Evolutionary conservation across 2,888 invertebrate species (phyloP), one percentile per base, ranked within the genome.

Genomic region (Pyrrhosoma nymphula): DNA sequence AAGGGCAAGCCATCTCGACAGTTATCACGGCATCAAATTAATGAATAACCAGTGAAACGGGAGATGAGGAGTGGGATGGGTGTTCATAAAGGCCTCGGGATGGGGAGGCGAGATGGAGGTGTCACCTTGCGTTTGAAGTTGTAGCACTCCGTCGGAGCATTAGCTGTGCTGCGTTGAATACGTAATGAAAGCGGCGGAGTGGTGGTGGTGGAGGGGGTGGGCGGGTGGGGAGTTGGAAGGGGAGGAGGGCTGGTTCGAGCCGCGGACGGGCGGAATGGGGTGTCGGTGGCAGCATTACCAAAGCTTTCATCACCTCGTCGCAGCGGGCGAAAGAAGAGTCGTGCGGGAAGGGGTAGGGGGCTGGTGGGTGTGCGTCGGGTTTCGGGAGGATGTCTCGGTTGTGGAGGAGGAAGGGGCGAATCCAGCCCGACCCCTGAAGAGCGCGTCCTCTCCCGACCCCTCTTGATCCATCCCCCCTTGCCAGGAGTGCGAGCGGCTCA

Each of bases 121-220:
- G 93, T 93, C 93, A 75, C 93, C 93, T 93, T 93, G 93, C 93
- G 93, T 93, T 93, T 93, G 93, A 93, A 75, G 93, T 93, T 69
- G 69, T 93, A 69, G 75, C 93, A 93, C 93, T 93, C 93, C 47
- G 75, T 47, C 23, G 69, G 63, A 75, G 93, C 93, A 93, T 93
- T 93, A 93, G 93, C 69, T 56, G 93, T 93, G 93, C 63, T 69
- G 93, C 93, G 93, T 93, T 63, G 69, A 93, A 93, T 93, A 93
- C 93, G 75, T 93, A 93, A 93, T 93, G 69, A 69, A 69, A 93
- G 69, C 75, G n/a, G 69, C 47, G 69, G 55, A 8, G 23, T 47
- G 16, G 69, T 63, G 93, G 60, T 56, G 56, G 56, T 35, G 30
- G 63, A 56, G 56, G 60, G 23, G 60, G 90, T 90, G 90, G n/a